These are phyloP conservation scores for Himantopus leucocephalus DNA, from an alignment of 2,113 vertebrate genomes.

Conservation along the genomic window DNA sequence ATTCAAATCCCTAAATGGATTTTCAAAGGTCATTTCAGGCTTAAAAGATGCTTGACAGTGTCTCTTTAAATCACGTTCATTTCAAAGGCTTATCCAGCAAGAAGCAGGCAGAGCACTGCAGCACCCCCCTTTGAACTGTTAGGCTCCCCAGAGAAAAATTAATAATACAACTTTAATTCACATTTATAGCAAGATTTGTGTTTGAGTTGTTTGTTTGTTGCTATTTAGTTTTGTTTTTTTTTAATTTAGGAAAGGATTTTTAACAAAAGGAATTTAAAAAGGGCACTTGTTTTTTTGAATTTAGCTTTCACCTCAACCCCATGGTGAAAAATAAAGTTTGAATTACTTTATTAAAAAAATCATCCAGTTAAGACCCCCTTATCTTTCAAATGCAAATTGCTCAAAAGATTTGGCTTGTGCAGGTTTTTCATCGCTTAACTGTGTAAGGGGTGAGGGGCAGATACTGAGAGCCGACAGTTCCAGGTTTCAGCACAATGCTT, in stretches of 20 bases:
- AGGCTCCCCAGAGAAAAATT: conserved; percentile 63
- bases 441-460: not conserved
- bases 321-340: not conserved
- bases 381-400: conserved; percentile 9
- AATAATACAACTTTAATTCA: conserved; percentile 69
- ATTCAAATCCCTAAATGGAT: conserved; percentile 69
- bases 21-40: conserved; percentile 63
- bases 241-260: conserved; percentile 8
- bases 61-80: conserved; percentile 57
- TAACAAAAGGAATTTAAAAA: conserved; percentile 46
- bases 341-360: not conserved
- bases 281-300: not conserved
- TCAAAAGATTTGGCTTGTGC: not conserved
- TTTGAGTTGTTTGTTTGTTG: not conserved
- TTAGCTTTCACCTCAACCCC: conserved; percentile 49
- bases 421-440: not conserved
- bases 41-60: conserved; percentile 43
- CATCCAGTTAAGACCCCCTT: conserved; percentile 21
- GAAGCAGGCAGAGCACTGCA: conserved; percentile 20
- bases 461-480: not conserved
- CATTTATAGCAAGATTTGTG: conserved; percentile 60
- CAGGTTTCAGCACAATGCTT: not conserved
- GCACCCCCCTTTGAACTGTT: conserved; percentile 35
- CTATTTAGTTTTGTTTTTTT: not conserved
- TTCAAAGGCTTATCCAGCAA: conserved; percentile 58